Evolutionary conservation across 2,113 vertebrate species (phyloP).

Genomic region (Brachypodius melanocephalos): DNA sequence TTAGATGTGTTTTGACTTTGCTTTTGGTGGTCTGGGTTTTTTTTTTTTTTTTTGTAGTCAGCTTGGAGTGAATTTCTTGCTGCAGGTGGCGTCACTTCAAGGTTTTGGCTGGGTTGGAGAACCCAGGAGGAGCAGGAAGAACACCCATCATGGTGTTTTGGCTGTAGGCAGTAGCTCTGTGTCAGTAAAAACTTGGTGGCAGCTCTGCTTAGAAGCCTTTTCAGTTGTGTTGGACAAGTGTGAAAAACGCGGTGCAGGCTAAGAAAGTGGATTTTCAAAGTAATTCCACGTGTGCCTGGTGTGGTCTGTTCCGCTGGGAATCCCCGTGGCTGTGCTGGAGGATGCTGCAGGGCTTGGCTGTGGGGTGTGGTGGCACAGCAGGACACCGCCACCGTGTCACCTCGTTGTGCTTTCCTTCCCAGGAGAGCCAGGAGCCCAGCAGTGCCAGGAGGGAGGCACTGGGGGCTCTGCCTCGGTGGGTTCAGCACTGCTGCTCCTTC

Average conservation of each 20-base stretch:
- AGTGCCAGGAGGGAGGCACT: rapidly evolving
- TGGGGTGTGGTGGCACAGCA: not conserved
- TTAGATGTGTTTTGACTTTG: not conserved
- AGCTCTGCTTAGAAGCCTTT: not conserved
- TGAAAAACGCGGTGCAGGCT: not conserved
- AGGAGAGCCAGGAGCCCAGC: not conserved
- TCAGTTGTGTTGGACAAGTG: not conserved
- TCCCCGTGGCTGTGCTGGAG: rapidly evolving
- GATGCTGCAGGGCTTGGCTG: rapidly evolving
- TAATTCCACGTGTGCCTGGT: rapidly evolving
- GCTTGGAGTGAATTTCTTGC: not conserved
- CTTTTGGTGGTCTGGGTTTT: not conserved
- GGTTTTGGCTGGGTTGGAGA: not conserved
- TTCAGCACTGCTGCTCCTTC: not conserved
- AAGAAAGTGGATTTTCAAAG: not conserved
- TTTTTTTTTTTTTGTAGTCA: not conserved
- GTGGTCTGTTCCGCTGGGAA: not conserved
- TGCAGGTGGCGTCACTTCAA: not conserved
- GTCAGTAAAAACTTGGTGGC: too few species aligned
- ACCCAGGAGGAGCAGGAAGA: not conserved
- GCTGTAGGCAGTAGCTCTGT: not conserved
- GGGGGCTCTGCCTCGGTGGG: rapidly evolving
- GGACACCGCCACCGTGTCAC: not conserved
- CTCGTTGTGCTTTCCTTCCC: rapidly evolving
- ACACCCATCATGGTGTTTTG: rapidly evolving